A percentile compares a stretch with the other conserved stretches of the same genome.
Evolutionary conservation across 2,113 vertebrate genomes (phyloP).

Genomic region (Tonatia bakeri): DNA sequence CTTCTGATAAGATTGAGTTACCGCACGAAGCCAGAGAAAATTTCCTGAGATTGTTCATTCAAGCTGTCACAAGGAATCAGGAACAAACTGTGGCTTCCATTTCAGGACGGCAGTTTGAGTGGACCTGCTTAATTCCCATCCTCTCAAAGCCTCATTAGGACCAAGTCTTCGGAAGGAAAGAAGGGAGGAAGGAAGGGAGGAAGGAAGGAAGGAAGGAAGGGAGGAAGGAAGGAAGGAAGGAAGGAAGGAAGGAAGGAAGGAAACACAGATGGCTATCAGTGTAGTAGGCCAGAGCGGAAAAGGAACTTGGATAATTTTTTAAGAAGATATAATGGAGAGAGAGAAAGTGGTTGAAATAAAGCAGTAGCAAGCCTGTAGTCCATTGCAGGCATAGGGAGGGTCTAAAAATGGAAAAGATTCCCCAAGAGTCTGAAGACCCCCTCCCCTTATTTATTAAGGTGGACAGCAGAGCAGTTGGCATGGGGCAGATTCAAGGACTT

Average conservation of each 20-base stretch:
- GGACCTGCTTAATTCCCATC: background rate
- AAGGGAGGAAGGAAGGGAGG: background rate
- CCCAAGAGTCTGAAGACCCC: background rate
- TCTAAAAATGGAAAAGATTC: background rate
- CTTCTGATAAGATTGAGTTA: background rate
- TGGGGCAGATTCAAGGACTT: background rate
- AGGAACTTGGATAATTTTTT: background rate
- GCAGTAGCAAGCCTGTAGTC: background rate
- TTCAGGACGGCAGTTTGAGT: background rate
- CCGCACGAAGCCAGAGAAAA: background rate
- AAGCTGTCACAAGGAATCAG: background rate
- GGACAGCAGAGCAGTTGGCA: too few relatives aligned
- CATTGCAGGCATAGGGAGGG: fast-evolving
- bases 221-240: background rate
- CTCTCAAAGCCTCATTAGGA: background rate
- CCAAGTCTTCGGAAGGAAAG: background rate
- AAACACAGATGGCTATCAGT: background rate
- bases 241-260: background rate
- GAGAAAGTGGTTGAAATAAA: background rate
- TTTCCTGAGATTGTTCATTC: background rate
- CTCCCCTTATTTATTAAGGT: background rate
- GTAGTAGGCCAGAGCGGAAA: background rate
- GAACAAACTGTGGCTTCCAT: background rate
- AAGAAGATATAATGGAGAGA: background rate
- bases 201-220: background rate